Conservation (phyloP, 2,888 invertebrate genomes). For the Orgyia antiqua region DNA sequence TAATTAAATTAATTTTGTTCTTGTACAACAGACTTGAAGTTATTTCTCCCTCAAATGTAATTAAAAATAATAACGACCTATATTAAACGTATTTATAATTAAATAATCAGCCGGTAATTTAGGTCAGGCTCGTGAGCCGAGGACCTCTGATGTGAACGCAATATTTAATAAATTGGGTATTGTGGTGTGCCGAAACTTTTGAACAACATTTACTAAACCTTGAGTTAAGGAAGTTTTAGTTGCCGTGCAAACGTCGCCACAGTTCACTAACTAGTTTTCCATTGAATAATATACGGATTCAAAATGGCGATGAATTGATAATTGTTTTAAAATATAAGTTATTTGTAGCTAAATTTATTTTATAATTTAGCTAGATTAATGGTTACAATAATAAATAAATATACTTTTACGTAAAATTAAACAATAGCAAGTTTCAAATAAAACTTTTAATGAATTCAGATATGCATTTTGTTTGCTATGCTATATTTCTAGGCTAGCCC, state of each 20-base stretch:
- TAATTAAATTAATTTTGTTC: slow-evolving; percentile 8
- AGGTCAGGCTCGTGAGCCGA: background rate
- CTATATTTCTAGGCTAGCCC: no score
- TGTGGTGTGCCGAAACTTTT: slow-evolving; percentile 10
- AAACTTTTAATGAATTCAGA: no score
- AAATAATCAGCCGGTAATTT: slow-evolving; percentile 2
- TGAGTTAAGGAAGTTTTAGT: slow-evolving; percentile 13
- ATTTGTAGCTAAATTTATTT: no score
- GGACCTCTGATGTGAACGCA: background rate
- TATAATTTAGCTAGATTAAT: no score
- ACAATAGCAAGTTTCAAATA: no score
- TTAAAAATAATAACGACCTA: slow-evolving; percentile 5
- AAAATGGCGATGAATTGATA: no score
- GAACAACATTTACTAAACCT: slow-evolving; percentile 11
- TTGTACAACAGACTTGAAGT: slow-evolving; percentile 3
- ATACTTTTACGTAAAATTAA: no score
- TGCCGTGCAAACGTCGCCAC: slow-evolving; percentile 1
- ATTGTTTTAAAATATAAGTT: no score
- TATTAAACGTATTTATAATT: background rate
- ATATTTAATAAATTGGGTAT: slow-evolving; percentile 7
- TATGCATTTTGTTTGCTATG: no score
- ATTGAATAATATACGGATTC: background rate
- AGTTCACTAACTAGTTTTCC: background rate
- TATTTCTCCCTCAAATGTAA: slow-evolving; percentile 4
- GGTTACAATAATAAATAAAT: no score